Conservation (phyloP, 2,888 invertebrate genomes). For the Pantelozetes paolii region DNA sequence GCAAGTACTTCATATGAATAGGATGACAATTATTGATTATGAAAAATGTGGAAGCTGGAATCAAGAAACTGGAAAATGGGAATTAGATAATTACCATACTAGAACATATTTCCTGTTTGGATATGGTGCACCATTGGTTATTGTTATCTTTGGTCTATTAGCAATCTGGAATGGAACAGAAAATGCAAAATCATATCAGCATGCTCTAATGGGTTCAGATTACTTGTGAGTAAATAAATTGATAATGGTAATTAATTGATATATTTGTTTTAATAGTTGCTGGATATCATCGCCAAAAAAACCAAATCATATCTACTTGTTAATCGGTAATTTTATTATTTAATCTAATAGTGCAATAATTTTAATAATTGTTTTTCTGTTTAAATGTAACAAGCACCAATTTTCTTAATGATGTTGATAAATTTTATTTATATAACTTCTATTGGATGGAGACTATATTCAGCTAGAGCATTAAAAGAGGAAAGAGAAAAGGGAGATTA, state of each 20-base stretch:
- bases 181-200: not conserved
- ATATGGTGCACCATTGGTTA: not conserved
- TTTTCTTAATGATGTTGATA: too few species aligned
- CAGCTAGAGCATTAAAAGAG: too few species aligned
- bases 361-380: too few species aligned
- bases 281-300: constrained; percentile 34
- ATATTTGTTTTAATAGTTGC: not conserved
- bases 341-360: too few species aligned
- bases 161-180: not conserved
- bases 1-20: not conserved
- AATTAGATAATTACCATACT: too few species aligned
- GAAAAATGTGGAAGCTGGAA: too few species aligned
- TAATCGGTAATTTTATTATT: constrained; percentile 8
- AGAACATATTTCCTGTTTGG: not conserved
- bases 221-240: not conserved
- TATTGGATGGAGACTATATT: too few species aligned
- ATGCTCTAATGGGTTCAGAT: not conserved
- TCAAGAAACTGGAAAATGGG: too few species aligned
- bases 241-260: not conserved
- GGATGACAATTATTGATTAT: too few species aligned
- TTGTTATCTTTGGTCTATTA: not conserved
- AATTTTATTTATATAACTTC: too few species aligned
- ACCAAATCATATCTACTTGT: not conserved
- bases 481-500: too few species aligned
- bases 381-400: too few species aligned